Conservation (phyloP, 30 jellyfish, hydroid and myxozoan genomes). For the Rhopilema esculentum region DNA sequence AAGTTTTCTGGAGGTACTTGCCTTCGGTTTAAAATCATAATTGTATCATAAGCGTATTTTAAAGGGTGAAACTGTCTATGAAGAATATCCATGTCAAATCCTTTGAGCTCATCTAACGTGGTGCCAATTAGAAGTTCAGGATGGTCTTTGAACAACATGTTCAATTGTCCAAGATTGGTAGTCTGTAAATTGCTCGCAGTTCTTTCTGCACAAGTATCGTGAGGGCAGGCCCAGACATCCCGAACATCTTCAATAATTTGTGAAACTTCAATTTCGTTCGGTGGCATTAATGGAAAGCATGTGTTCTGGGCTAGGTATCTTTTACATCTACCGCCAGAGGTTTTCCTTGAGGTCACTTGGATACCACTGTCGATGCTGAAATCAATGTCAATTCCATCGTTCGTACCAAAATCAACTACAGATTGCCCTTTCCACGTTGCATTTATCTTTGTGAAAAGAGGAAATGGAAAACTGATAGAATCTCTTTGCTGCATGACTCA, state of each 20-base stretch:
- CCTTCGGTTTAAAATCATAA: not conserved
- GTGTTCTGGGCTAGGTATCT: not conserved
- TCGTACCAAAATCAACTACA: slow-evolving; percentile 63
- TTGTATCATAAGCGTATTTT: slow-evolving; percentile 39
- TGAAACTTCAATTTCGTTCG: slow-evolving; percentile 5
- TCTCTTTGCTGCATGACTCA: not conserved
- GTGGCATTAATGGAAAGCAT: slow-evolving; percentile 28
- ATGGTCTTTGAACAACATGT: slow-evolving; percentile 34
- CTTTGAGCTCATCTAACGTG: slow-evolving; percentile 1
- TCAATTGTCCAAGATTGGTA: slow-evolving; percentile 15
- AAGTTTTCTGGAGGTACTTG: slow-evolving; percentile 22
- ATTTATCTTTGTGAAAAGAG: slow-evolving; percentile 28
- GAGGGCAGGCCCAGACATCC: slow-evolving; percentile 49
- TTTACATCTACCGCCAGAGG: not conserved
- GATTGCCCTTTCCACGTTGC: slow-evolving; percentile 52
- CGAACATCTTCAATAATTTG: slow-evolving; percentile 24
- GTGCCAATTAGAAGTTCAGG: slow-evolving; percentile 46
- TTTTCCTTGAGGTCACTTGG: slow-evolving; percentile 22
- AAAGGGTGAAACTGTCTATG: slow-evolving; percentile 56
- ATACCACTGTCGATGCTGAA: not conserved
- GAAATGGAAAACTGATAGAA: slow-evolving; percentile 11
- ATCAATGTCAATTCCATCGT: slow-evolving; percentile 38
- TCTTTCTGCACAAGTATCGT: not conserved
- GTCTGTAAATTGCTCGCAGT: slow-evolving; percentile 29
- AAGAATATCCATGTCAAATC: not conserved